These are phyloP conservation scores for Lepidurus couesii DNA, from an alignment of 1,140 invertebrate genomes.

Conservation along the genomic window DNA sequence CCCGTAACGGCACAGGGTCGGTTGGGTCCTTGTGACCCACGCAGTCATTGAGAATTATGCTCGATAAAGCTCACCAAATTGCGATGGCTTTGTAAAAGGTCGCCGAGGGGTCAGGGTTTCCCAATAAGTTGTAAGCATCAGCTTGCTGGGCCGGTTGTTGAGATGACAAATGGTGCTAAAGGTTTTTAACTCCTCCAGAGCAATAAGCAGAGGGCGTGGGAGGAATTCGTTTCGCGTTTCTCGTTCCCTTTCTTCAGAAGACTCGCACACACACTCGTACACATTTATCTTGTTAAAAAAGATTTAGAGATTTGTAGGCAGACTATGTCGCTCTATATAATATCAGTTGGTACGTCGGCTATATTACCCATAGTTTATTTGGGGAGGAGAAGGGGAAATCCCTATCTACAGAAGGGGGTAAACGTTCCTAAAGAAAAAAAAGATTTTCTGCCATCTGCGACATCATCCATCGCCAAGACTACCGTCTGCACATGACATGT, in stretches of 20 bases:
- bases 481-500: constrained; percentile 18
- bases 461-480: constrained; percentile 14
- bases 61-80: constrained; percentile 15
- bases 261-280: background rate
- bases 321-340: background rate
- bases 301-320: background rate
- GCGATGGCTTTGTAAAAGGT: constrained; percentile 1
- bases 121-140: background rate
- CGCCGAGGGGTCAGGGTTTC: background rate
- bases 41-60: constrained; percentile 6
- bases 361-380: background rate
- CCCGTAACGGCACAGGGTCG: background rate
- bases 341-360: background rate
- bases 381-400: background rate
- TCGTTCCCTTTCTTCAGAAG: background rate
- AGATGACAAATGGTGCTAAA: constrained; percentile 15
- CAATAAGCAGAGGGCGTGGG: constrained; percentile 4
- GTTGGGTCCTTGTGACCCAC: background rate
- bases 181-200: constrained; percentile 18
- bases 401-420: background rate
- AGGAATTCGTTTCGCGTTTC: background rate
- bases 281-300: background rate
- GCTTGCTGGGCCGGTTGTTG: constrained; percentile 6
- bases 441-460: background rate
- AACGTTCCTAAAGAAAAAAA: background rate